phyloP scores from a whole-genome alignment of 2,113 vertebrate genomes.

The Megalops atlanticus region DNA sequence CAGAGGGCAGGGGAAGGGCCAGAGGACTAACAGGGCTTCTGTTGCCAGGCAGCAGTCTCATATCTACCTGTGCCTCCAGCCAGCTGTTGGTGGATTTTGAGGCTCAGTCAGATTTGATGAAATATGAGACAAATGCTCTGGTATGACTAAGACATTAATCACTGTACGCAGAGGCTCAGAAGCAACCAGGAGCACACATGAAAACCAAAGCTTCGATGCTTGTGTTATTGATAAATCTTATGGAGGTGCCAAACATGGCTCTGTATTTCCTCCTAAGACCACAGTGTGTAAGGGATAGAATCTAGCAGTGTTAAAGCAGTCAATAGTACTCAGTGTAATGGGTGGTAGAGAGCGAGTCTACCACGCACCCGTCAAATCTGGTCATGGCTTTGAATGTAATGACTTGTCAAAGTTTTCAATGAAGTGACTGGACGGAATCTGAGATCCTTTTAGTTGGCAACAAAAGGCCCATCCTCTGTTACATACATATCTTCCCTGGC shows the following conservation, averaged over 20 bases:
- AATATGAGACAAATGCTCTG: constrained; percentile 25
- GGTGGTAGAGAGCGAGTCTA: not conserved
- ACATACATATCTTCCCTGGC: not conserved
- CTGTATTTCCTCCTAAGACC: constrained; percentile 21
- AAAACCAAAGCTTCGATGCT: constrained; percentile 17
- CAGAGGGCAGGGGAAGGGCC: not conserved
- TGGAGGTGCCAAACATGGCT: constrained; percentile 16
- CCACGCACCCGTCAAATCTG: not conserved
- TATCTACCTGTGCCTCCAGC: not conserved
- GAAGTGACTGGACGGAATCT: not conserved
- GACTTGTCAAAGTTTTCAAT: not conserved
- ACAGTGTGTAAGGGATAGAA: not conserved
- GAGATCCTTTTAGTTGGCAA: not conserved
- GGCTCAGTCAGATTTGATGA: constrained; percentile 36
- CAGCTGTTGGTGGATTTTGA: constrained; percentile 14
- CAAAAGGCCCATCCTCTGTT: not conserved
- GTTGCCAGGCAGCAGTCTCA: constrained; percentile 5
- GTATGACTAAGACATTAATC: constrained; percentile 33
- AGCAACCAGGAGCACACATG: constrained; percentile 11
- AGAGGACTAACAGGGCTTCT: constrained; percentile 11
- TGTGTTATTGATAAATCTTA: constrained; percentile 8
- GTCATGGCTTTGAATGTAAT: not conserved
- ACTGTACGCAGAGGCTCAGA: not conserved
- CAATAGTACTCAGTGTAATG: not conserved
- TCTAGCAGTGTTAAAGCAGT: not conserved